Conservation (phyloP, 2,797 vertebrate genomes). For the Paguma larvata region DNA sequence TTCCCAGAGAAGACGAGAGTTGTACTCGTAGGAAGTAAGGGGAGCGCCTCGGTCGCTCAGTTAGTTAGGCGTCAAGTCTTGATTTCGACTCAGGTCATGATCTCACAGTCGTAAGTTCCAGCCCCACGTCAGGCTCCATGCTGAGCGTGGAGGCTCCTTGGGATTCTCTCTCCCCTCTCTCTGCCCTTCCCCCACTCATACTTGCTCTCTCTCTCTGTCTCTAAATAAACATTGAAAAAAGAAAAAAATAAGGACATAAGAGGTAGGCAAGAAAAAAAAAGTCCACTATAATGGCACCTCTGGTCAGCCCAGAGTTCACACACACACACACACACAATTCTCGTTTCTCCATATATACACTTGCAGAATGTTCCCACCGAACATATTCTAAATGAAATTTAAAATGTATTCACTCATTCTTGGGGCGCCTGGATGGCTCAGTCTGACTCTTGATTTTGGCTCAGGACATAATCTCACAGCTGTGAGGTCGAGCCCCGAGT, state of each 20-base stretch:
- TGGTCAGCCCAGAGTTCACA: neutral
- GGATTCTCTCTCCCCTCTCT: too few relatives aligned
- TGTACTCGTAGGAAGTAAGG: neutral
- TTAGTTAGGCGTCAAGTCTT: too few relatives aligned
- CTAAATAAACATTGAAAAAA: too few relatives aligned
- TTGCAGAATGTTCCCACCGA: neutral
- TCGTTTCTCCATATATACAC: neutral
- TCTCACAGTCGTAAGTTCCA: too few relatives aligned
- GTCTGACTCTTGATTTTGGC: neutral
- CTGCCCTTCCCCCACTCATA: too few relatives aligned
- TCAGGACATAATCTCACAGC: neutral
- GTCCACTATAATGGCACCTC: neutral
- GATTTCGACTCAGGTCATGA: too few relatives aligned
- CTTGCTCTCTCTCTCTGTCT: too few relatives aligned
- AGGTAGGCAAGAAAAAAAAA: neutral
- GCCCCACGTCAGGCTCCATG: too few relatives aligned
- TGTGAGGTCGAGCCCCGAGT: rapidly evolving
- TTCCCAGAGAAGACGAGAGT: neutral
- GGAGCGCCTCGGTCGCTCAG: too few relatives aligned
- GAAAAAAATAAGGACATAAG: neutral
- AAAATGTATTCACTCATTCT: neutral
- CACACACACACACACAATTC: neutral
- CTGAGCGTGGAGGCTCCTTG: too few relatives aligned
- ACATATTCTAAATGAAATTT: neutral
- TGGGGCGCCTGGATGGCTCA: neutral